Percentiles rank a stretch among this genome's conserved stretches.
Evolutionary conservation across 2,113 vertebrate species (phyloP).

Genomic region (Vulpes lagopus): DNA sequence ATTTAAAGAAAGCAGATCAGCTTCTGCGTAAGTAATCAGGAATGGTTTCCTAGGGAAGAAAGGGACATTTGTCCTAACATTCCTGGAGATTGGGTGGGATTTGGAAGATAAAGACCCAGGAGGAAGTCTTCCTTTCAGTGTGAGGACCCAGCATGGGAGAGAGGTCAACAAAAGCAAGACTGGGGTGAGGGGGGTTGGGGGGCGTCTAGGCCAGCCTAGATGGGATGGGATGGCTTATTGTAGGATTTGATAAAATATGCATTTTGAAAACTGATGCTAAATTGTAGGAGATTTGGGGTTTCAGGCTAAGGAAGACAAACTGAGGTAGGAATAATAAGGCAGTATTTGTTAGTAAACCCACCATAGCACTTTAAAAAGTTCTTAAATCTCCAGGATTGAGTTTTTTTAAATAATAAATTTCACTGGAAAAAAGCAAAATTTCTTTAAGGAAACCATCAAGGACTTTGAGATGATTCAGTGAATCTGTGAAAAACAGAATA

Average conservation of each 20-base stretch:
- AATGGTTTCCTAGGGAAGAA: not conserved
- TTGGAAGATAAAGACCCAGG: not conserved
- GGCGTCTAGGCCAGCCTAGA: not conserved
- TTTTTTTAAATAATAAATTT: not conserved
- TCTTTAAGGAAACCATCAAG: not conserved
- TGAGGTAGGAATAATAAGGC: not conserved
- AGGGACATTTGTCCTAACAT: not conserved
- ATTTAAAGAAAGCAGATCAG: not conserved
- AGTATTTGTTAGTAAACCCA: not conserved
- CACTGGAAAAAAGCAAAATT: not conserved
- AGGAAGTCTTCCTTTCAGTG: not conserved
- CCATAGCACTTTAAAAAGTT: not conserved
- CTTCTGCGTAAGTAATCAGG: not conserved
- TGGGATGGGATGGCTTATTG: accelerated
- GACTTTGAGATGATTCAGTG: not conserved
- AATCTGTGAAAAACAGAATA: not conserved
- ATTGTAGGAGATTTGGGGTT: not conserved
- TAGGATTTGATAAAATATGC: not conserved
- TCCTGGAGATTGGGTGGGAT: not conserved
- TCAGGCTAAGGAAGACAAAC: not conserved
- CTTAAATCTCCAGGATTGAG: not conserved
- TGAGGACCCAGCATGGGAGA: not conserved
- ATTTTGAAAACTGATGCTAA: conserved; percentile 67
- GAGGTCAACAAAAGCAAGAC: accelerated
- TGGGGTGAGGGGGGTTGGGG: too few relatives aligned